phyloP scores from a whole-genome alignment of 2,113 vertebrate genomes.

The Brachyhypopomus occidentalis region DNA sequence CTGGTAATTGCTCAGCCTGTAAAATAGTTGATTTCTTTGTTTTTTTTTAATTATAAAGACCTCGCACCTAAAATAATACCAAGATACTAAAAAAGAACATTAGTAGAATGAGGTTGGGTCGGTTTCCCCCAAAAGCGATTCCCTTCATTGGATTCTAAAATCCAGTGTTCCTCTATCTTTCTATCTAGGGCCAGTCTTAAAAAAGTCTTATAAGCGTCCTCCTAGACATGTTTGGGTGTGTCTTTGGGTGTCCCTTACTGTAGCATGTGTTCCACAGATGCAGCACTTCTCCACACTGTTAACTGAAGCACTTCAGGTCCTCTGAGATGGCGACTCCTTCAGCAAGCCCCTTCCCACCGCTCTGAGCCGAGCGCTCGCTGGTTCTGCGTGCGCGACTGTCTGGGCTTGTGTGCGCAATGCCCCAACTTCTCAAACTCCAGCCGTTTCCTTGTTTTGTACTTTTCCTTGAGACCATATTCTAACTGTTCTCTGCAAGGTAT shows the following conservation, averaged over 20 bases:
- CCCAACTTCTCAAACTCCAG: neutral
- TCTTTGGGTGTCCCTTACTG: neutral
- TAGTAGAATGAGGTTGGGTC: too few relatives aligned
- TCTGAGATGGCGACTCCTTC: neutral
- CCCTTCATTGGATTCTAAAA: too few relatives aligned
- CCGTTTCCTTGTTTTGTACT: conserved; percentile 61
- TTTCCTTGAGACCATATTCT: conserved; percentile 50
- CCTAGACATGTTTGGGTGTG: neutral
- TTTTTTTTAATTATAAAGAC: neutral
- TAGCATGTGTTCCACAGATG: conserved; percentile 8
- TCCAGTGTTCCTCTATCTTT: too few relatives aligned
- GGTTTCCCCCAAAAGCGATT: too few relatives aligned
- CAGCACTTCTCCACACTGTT: neutral
- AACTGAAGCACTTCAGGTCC: conserved; percentile 46
- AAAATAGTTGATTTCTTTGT: conserved; percentile 20
- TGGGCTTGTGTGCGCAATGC: conserved; percentile 4
- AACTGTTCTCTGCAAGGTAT: conserved; percentile 22
- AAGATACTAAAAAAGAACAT: too few relatives aligned
- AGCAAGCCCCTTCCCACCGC: conserved; percentile 38
- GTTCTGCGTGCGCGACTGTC: neutral
- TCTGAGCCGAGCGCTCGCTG: neutral
- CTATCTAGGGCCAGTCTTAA: too few relatives aligned
- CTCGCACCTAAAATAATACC: too few relatives aligned
- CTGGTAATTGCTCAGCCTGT: conserved; percentile 71
- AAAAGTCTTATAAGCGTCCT: neutral